A percentile compares a stretch with the other conserved stretches of the same genome.
Evolutionary conservation across 2,888 invertebrate species (phyloP).

Genomic region (Acrobasis repandana): DNA sequence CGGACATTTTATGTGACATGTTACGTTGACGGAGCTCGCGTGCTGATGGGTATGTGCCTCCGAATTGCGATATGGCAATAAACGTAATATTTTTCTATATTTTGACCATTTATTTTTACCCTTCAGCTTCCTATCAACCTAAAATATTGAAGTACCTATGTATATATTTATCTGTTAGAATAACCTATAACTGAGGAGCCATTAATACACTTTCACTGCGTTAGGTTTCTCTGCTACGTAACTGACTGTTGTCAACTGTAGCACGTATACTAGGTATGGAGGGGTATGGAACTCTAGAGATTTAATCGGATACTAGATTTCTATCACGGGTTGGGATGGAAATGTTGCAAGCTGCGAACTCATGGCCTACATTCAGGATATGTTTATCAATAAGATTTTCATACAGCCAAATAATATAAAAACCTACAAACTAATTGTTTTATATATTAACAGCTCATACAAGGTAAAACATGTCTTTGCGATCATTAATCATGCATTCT

Average conservation of each 20-base stretch:
- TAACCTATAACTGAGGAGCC: constrained; percentile 35
- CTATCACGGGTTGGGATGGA: constrained; percentile 21
- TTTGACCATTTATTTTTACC: constrained; percentile 44
- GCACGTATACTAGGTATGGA: constrained; percentile 40
- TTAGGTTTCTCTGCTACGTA: constrained; percentile 70
- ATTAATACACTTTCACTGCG: constrained; percentile 68
- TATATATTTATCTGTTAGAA: neutral
- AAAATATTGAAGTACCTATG: constrained; percentile 28
- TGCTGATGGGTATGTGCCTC: constrained; percentile 76
- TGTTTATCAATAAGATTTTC: constrained; percentile 20
- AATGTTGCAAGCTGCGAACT: constrained; percentile 17
- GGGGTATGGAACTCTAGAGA: constrained; percentile 28
- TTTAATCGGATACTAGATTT: constrained; percentile 29
- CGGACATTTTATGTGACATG: constrained; percentile 57
- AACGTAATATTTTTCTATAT: constrained; percentile 76
- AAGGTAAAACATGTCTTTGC: neutral
- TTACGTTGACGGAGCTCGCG: constrained; percentile 81
- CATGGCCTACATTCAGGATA: constrained; percentile 12
- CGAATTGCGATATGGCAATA: constrained; percentile 79
- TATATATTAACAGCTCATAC: neutral
- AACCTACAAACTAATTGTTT: neutral
- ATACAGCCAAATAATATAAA: neutral
- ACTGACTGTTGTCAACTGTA: constrained; percentile 54
- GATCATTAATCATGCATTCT: constrained; percentile 1
- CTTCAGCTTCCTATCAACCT: constrained; percentile 27